Evolutionary conservation across 2,797 vertebrate genomes (phyloP).

Genomic region (Erpetoichthys calabaricus): DNA sequence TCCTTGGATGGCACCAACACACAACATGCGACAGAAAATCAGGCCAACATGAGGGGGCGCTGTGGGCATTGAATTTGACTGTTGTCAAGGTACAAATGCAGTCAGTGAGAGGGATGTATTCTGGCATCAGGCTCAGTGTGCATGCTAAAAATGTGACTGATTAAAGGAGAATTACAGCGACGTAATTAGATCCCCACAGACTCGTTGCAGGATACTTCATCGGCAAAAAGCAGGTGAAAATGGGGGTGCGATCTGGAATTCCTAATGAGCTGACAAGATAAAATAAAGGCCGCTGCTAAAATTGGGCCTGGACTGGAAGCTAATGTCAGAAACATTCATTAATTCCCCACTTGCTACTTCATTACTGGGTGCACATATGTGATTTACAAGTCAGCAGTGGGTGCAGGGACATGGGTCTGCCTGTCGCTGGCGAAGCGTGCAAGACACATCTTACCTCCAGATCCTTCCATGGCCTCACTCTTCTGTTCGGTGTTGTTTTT

Average conservation of each 20-base stretch:
- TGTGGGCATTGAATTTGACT: too few relatives aligned
- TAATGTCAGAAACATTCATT: slow-evolving; percentile 46
- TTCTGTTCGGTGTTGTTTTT: too few relatives aligned
- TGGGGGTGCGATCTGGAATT: slow-evolving; percentile 38
- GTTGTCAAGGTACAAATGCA: too few relatives aligned
- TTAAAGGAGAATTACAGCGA: slow-evolving; percentile 44
- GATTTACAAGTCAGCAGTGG: too few relatives aligned
- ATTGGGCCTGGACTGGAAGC: slow-evolving; percentile 29
- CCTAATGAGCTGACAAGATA: slow-evolving; percentile 51
- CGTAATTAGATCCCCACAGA: slow-evolving; percentile 57
- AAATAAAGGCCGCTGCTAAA: slow-evolving; percentile 44
- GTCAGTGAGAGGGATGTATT: too few relatives aligned
- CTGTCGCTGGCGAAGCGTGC: too few relatives aligned
- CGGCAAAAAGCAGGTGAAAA: slow-evolving; percentile 41
- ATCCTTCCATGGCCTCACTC: too few relatives aligned
- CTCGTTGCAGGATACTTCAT: slow-evolving; percentile 48
- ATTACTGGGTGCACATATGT: slow-evolving; percentile 4
- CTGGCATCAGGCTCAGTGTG: not conserved
- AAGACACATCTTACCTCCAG: too few relatives aligned
- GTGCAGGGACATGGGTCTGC: too few relatives aligned
- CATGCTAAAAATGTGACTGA: slow-evolving; percentile 44
- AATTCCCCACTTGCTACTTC: slow-evolving; percentile 26
- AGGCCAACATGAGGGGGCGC: too few relatives aligned
- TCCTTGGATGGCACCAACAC: too few relatives aligned
- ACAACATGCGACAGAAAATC: too few relatives aligned